Evolutionary conservation across 1,140 invertebrate genomes (phyloP).

Genomic region (Caerostris darwini): DNA sequence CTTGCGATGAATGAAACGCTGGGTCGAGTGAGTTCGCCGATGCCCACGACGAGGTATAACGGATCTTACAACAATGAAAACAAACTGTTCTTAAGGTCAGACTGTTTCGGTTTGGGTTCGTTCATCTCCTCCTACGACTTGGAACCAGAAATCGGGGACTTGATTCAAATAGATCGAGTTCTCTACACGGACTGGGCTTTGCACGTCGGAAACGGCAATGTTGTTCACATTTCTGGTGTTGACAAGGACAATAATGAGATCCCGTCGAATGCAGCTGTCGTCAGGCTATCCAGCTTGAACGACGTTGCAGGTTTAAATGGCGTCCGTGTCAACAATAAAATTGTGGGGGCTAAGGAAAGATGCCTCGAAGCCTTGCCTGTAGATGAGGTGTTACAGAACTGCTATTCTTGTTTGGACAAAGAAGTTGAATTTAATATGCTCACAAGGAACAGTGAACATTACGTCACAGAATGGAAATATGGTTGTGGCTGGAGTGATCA

Average conservation of each 20-base stretch:
- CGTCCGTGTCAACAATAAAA: slow-evolving; percentile 81
- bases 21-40: neutral
- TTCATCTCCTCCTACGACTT: slow-evolving; percentile 77
- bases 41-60: slow-evolving; percentile 25
- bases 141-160: slow-evolving; percentile 79
- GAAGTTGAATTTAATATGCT: slow-evolving; percentile 80
- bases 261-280: slow-evolving; percentile 75
- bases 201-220: slow-evolving; percentile 80
- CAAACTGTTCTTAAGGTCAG: slow-evolving; percentile 66
- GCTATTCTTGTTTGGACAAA: slow-evolving; percentile 76
- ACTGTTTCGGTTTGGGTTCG: slow-evolving; percentile 74
- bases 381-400: slow-evolving; percentile 79
- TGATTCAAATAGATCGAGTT: slow-evolving; percentile 80
- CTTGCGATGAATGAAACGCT: slow-evolving; percentile 65
- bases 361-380: slow-evolving; percentile 78
- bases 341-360: slow-evolving; percentile 79
- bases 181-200: slow-evolving; percentile 81
- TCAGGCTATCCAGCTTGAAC: slow-evolving; percentile 76
- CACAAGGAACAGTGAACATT: slow-evolving; percentile 81
- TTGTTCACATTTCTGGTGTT: slow-evolving; percentile 79
- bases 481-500: slow-evolving; percentile 81
- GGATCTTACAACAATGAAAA: neutral
- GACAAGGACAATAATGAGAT: slow-evolving; percentile 79
- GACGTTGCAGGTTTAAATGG: slow-evolving; percentile 79
- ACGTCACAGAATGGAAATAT: slow-evolving; percentile 81